Percentiles rank a stretch among this genome's conserved stretches.
These are phyloP conservation scores for Gopherus flavomarginatus DNA, from an alignment of 2,113 vertebrate species.

Conservation along the genomic window DNA sequence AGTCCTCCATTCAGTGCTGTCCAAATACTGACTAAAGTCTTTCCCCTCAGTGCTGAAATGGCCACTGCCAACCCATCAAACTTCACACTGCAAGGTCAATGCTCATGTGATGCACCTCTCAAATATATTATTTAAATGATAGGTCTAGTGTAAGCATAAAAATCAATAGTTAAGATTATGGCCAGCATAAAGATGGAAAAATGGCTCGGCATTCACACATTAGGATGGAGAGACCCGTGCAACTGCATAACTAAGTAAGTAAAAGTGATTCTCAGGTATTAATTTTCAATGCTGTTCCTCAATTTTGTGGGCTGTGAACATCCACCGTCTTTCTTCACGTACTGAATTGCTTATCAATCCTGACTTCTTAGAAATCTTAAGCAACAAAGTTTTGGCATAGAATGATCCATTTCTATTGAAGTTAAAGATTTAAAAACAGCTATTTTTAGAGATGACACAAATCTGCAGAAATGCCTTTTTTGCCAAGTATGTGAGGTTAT, in stretches of 20 bases:
- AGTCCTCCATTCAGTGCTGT: neutral
- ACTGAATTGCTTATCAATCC: neutral
- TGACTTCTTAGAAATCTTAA: too few species aligned
- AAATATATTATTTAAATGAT: neutral
- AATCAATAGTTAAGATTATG: accelerated
- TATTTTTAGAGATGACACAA: neutral
- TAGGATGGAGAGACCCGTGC: neutral
- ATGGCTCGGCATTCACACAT: accelerated
- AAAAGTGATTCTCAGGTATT: neutral
- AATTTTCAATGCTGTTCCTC: neutral
- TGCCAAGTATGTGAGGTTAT: neutral
- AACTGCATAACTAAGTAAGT: neutral
- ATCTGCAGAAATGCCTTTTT: neutral
- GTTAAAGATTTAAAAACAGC: accelerated
- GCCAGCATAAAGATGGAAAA: neutral
- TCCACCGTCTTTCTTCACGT: accelerated
- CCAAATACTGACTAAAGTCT: accelerated
- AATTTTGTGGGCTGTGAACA: accelerated
- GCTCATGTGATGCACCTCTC: accelerated
- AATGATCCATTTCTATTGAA: neutral
- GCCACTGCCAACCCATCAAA: neutral
- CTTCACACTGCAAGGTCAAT: accelerated
- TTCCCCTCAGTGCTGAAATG: accelerated
- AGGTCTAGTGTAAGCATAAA: neutral
- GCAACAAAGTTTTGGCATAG: neutral